Evolutionary conservation across 23 tunicate genomes (phyloP).

Genomic region (Diplosoma virens): DNA sequence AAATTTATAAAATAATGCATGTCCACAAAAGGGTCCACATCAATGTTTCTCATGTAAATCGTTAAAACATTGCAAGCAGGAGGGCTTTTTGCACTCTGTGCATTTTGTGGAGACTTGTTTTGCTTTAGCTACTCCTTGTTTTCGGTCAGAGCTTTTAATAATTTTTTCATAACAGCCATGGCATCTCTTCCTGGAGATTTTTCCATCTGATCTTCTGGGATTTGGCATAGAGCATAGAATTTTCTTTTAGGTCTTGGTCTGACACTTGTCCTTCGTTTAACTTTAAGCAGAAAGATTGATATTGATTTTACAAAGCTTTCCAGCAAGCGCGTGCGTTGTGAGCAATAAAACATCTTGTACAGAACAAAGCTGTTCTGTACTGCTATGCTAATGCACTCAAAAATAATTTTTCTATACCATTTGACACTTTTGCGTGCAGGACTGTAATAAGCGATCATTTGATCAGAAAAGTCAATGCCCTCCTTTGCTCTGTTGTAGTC

Average conservation of each 20-base stretch:
- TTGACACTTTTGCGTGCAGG: constrained; percentile 24
- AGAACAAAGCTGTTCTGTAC: constrained; percentile 17
- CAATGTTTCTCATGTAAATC: no score
- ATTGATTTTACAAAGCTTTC: constrained; percentile 9
- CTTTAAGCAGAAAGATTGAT: constrained; percentile 9
- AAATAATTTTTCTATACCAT: constrained; percentile 16
- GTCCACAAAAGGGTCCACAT: no score
- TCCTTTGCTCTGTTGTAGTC: constrained; percentile 26
- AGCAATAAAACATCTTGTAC: constrained; percentile 9
- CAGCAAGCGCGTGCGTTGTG: background rate
- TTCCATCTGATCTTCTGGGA: constrained; percentile 17
- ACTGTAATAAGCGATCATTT: constrained; percentile 20
- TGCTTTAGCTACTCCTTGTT: constrained; percentile 14
- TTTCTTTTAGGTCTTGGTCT: constrained; percentile 8
- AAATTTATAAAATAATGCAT: no score
- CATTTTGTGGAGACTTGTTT: constrained; percentile 6
- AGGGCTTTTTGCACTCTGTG: constrained; percentile 2
- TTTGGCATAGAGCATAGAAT: constrained; percentile 1
- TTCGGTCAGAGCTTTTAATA: background rate
- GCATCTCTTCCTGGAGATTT: constrained; percentile 15
- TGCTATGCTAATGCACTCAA: constrained; percentile 13
- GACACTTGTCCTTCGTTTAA: background rate
- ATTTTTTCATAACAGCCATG: constrained; percentile 23
- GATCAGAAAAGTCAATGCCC: constrained; percentile 15
- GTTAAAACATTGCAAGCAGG: constrained; percentile 13